These are phyloP conservation scores for Cinara cedri DNA, from an alignment of 2,888 invertebrate species.

Conservation along the genomic window DNA sequence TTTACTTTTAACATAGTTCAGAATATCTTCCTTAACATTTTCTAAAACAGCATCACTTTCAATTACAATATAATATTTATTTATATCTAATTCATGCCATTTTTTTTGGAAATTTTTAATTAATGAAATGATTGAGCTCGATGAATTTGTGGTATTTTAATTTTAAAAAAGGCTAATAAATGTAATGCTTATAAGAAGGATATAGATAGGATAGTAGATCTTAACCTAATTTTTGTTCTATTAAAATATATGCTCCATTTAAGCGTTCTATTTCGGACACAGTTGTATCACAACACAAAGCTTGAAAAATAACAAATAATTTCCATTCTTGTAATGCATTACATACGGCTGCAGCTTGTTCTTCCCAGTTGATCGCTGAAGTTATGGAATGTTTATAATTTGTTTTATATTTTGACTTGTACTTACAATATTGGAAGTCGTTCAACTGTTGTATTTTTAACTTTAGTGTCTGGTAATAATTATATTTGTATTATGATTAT, in stretches of 20 bases:
- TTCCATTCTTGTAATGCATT: too few species aligned
- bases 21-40: conserved; percentile 13
- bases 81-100: conserved; percentile 26
- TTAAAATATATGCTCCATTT: too few species aligned
- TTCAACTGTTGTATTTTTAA: too few species aligned
- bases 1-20: too few species aligned
- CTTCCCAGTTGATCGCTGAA: too few species aligned
- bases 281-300: conserved; percentile 16
- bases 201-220: conserved; percentile 25
- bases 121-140: conserved; percentile 9
- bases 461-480: too few species aligned
- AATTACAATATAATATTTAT: conserved; percentile 28
- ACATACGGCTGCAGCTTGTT: too few species aligned
- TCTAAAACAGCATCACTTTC: conserved; percentile 18
- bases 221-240: conserved; percentile 28
- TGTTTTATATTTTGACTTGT: too few species aligned
- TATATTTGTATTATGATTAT: too few species aligned
- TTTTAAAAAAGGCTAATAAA: conserved; percentile 26
- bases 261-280: conserved; percentile 32
- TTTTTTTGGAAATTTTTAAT: conserved; percentile 31
- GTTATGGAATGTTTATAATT: too few species aligned
- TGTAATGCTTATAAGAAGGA: conserved; percentile 23
- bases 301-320: too few species aligned
- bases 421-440: not conserved
- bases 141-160: conserved; percentile 5